Evolutionary conservation across 2,888 invertebrate species (phyloP), one percentile per base, ranked within the genome.

Genomic region (Hoplodrina ambigua): DNA sequence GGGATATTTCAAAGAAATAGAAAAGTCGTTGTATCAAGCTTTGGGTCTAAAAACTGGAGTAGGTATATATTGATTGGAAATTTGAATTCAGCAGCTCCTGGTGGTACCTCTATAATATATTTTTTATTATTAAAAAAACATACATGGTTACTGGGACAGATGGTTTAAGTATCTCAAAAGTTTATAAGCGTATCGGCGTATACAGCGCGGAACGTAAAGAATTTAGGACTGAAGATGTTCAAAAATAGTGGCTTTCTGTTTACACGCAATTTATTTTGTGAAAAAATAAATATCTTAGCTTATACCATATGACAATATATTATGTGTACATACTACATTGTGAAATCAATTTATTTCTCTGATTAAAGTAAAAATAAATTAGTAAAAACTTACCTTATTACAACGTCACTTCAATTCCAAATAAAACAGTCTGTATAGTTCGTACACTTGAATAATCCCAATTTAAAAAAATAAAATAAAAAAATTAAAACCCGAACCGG

Each of bases 401-500:
- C 75, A 84, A 82, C 84, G 85, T 80, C 83, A 83, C 82, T 83
- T 81, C 81, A 87, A 83, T 83, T 88, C 87, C 90, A 86, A 85
- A 78, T 77, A 77, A 82, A 82, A 77, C 75, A 80, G 78, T 77
- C 77, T 82, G 76, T 78, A 78, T 80, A 83, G 87, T 86, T 80
- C 80, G 81, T 87, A 85, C 84, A 85, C 88, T 84, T 79, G 75
- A 85, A 83, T 30, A 85, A 67, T 67, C 60, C 78, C 69, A 75
- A 83, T 80, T 76, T 80, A 77, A 80, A 67, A 81, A 86, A 83
- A 84, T 55, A 82, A 82, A 70, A 61, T n/a, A 59, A 59, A 20
- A 81, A 74, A 82, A 66, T 78, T 72, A 86, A 81, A 85, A 82
- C 84, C 82, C 86, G 81, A 82, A 75, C 68, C 59, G 46, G 49